Conservation (phyloP, 2,113 vertebrate genomes). For the Motacilla tschutschensis region DNA sequence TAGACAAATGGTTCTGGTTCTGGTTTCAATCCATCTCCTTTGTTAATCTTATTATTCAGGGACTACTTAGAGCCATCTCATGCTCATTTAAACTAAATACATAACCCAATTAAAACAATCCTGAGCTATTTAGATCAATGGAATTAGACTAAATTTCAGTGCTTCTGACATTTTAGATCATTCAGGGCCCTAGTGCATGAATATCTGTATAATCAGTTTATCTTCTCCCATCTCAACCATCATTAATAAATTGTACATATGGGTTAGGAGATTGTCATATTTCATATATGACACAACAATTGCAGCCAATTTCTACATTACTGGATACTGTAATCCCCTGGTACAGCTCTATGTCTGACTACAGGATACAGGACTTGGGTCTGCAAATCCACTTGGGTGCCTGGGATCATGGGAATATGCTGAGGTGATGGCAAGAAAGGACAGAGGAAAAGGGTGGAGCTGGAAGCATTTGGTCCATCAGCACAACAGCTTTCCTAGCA, state of each 20-base stretch:
- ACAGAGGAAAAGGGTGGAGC: not conserved
- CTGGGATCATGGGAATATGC: not conserved
- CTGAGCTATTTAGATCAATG: conserved; percentile 15
- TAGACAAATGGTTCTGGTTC: conserved; percentile 30
- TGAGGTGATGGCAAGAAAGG: not conserved
- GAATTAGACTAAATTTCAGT: conserved; percentile 18
- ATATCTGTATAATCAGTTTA: not conserved
- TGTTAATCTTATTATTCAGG: conserved; percentile 54
- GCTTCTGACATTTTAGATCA: not conserved
- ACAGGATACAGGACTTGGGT: not conserved
- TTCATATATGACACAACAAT: not conserved
- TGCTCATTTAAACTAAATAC: conserved; percentile 50
- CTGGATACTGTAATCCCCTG: not conserved
- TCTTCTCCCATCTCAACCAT: not conserved
- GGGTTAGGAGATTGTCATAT: not conserved
- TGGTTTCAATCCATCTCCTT: conserved; percentile 22
- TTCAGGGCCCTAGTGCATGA: not conserved
- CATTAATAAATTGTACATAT: not conserved
- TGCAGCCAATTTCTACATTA: not conserved
- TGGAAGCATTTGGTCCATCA: not conserved
- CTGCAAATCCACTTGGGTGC: conserved; percentile 17
- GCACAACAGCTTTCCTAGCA: not conserved
- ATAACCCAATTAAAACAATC: conserved; percentile 59
- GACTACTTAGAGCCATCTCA: conserved; percentile 6
- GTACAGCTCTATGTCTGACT: not conserved